phyloP scores from a whole-genome alignment of 2,113 vertebrate genomes.

The Centropus bengalensis region DNA sequence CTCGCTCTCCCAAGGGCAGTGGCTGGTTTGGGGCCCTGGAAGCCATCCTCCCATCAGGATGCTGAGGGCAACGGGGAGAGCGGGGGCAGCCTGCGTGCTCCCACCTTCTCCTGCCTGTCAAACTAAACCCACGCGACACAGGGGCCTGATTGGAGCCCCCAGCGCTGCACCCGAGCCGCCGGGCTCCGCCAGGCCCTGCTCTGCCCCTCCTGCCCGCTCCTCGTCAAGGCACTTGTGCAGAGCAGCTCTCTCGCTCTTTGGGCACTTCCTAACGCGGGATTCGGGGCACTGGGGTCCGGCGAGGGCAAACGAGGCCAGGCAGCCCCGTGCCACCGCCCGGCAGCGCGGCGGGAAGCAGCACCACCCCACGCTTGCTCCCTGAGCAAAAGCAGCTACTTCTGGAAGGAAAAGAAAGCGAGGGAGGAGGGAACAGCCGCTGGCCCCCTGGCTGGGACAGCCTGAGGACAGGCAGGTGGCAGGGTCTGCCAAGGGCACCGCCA shows the following conservation, averaged over 20 bases:
- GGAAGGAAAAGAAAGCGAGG: constrained; percentile 38
- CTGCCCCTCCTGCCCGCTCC: constrained; percentile 2
- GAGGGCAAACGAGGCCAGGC: not conserved
- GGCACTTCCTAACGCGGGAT: not conserved
- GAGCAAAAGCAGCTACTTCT: constrained; percentile 66
- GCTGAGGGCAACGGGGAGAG: not conserved
- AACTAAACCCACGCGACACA: accelerated
- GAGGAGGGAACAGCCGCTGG: not conserved
- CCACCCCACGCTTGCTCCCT: constrained; percentile 7
- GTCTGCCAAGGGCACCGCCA: not conserved
- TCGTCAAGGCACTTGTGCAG: constrained; percentile 65
- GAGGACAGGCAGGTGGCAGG: not conserved
- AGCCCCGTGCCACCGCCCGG: not conserved
- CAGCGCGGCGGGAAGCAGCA: not conserved
- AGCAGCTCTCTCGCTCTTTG: constrained; percentile 63
- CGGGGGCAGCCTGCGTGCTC: accelerated
- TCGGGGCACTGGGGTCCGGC: not conserved
- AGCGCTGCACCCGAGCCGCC: not conserved
- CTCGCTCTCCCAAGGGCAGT: not conserved
- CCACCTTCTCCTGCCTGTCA: not conserved
- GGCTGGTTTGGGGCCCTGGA: not conserved
- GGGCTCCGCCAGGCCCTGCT: not conserved
- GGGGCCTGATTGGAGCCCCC: not conserved
- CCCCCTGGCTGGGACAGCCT: not conserved
- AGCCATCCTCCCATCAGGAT: not conserved